Evolutionary conservation across 64 coral and sea anemone species (phyloP), one percentile per base, ranked within the genome.

Genomic region (Cladopsammia gracilis): DNA sequence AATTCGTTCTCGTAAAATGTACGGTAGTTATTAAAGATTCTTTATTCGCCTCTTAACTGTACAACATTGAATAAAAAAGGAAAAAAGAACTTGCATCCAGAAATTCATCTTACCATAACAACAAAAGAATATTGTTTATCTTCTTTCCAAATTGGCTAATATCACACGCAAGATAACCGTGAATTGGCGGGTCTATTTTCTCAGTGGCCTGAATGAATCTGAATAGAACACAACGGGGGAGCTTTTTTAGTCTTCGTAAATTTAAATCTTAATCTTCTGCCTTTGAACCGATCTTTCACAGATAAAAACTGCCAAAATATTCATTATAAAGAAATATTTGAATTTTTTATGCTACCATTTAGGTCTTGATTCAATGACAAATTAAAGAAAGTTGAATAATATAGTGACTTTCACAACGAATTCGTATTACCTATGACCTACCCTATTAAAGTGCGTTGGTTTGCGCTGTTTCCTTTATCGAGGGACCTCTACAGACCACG

Each of bases 241-340:
- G 8, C 58, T 20, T 15, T 62, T 23, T 47, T 8, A 45, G 10
- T 16, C 58, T 6, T 20, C 1, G 16, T 43, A 20, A 82, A 64
- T 82, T 46, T 82, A 18, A 82, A 82, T 62, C 16, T 45, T 59
- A 80, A 80, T 60, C 5, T 6, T 11, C 20, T 56, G 75, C 75
- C 8, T 56, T 77, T 25, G 14, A 77, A 54, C 49, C 23, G 18
- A 77, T 24, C 19, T 11, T n/a, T n/a, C 7, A n/a, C 13, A 50
- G 24, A 79, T 59, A 59, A 59, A 79, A 59, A 54, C 22, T 9
- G 18, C 48, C 15, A 76, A 53, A 76, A 53, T 23, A 7, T 10
- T 56, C 19, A 6, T 18, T 45, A 8, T 18, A 19, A n/a, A n/a
- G 18, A 24, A 54, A 23, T 50, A 7, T 72, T 72, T 18, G 25